Base-by-base conservation (phyloP, 2,888 invertebrate genomes). In the Polydrusus tereticollis region DNA sequence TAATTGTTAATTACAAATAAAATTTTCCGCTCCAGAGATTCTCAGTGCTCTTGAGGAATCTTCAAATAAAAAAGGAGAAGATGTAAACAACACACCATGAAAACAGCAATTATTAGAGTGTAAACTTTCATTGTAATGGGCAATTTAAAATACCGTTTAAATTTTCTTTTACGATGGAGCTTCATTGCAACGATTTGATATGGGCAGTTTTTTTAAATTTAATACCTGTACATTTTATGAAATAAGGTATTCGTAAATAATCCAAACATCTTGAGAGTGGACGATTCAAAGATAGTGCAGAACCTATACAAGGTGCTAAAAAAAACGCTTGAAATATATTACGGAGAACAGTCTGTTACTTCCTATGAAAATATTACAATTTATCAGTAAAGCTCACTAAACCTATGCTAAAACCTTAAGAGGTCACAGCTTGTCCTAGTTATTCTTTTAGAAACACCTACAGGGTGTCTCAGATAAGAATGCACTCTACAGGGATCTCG, bases 51-150 rank as follows among this genome's bases (percentile, higher is more conserved):
- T 20, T 21, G 3, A 20, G 12, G 47, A 47, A 47, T 47, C 2
- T 23, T 45, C 12, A 29, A 29, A 29, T 8, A 29, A 29, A 5
- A 29, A 55, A 29, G 18, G 4, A 55, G 29, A 55, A 55, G 29
- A 16, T 20, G 21, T 47, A 47, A 55, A 55, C 16, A 52, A 52
- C 29, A 18, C 2, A 55, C 26, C 52, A 29, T 55, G 52, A 55
- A 45, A 23, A 62, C 14, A 26, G 45, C 21, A 33, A 43, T 62
- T 62, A 62, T 45, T 62, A 62, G 62, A 62, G 45, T 62, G 62
- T 62, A 62, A 62, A 43, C 20, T 43, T 29, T 41, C 41, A 43
- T 60, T 45, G 14, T 62, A 62, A 62, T 62, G 21, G 41, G 26
- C 21, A 55, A 55, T 29, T 55, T 29, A 55, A 26, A 55, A 33